phyloP scores from a whole-genome alignment of 2,113 vertebrate genomes.

The Galbula dea region DNA sequence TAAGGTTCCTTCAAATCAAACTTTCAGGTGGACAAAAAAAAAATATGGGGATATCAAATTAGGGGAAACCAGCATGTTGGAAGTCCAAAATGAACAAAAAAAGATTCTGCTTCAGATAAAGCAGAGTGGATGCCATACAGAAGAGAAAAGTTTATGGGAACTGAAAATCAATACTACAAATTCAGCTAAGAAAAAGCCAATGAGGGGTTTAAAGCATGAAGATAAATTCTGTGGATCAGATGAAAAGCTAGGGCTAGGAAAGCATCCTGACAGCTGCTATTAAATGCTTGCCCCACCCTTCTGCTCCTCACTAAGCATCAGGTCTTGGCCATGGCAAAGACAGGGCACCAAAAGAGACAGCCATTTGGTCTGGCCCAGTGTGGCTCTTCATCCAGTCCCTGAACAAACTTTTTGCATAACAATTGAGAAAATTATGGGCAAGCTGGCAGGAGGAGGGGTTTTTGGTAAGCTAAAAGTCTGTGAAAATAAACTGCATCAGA shows the following conservation, averaged over 20 bases:
- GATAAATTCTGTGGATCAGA: not conserved
- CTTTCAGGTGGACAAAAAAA: not conserved
- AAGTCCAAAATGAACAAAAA: not conserved
- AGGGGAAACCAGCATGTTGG: fast-evolving
- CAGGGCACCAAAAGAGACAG: not conserved
- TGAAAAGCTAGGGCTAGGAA: not conserved
- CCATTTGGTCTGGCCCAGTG: fast-evolving
- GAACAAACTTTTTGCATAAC: not conserved
- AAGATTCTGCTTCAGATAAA: not conserved
- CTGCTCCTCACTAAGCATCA: not conserved
- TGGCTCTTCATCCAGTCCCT: not conserved
- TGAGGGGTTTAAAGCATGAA: not conserved
- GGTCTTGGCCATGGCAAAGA: not conserved
- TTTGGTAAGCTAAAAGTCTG: not conserved
- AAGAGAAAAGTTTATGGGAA: not conserved
- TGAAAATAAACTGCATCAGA: not conserved
- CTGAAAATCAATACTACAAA: not conserved
- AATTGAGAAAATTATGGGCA: fast-evolving
- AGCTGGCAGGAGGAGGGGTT: fast-evolving
- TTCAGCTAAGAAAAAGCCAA: not conserved
- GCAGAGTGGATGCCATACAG: not conserved
- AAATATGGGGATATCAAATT: not conserved
- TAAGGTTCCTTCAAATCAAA: not conserved
- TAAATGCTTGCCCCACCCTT: not conserved
- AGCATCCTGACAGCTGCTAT: not conserved